Base-by-base conservation (phyloP, 2,888 invertebrate species). In the Linnaemya tessellans region DNA sequence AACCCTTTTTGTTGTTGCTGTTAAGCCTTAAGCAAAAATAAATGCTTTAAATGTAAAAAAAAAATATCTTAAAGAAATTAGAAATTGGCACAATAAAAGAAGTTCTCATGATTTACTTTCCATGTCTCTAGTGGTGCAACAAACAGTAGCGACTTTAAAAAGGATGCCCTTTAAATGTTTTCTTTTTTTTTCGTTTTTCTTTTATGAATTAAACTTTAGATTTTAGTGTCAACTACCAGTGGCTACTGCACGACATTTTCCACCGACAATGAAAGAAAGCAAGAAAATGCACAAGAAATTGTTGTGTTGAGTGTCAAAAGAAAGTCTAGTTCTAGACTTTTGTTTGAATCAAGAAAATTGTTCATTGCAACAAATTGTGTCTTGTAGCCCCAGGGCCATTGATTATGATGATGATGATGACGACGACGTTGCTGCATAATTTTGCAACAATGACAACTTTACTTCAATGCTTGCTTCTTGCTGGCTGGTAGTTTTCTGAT, bases 211-310 rank as follows among this genome's bases (percentile, higher is more conserved):
- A 64, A 70, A 64, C 70, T 56, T 82, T 46, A 70, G 71, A 43
- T 65, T 49, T 56, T 41, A 71, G 35, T 77, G 77, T 80, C 77
- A 71, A 77, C 82, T 77, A 82, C 77, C 77, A 82, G 3, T 71
- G 75, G 82, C 82, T 82, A 82, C 64, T 77, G 82, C 82, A 82
- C 82, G 82, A 82, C n/a, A 62, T 74, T 74, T 60, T 3, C 30
- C 30, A 30, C 2, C 2, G 30, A 30, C 30, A 41, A 22, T 20
- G 20, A 51, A 49, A 35, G 20, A 1, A 65, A 65, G 35, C 49
- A 8, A 22, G n/a, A 18, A n/a, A 51, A 25, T 18, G 15, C 43
- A 22, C 7, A 70, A 38, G 1, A 49, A 65, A 62, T 51, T 18
- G 18, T 4, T 22, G n/a, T n/a, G n/a, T 18, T 38, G 38, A 35